Base-by-base conservation (phyloP, 2,888 invertebrate species). In the Sesia apiformis region DNA sequence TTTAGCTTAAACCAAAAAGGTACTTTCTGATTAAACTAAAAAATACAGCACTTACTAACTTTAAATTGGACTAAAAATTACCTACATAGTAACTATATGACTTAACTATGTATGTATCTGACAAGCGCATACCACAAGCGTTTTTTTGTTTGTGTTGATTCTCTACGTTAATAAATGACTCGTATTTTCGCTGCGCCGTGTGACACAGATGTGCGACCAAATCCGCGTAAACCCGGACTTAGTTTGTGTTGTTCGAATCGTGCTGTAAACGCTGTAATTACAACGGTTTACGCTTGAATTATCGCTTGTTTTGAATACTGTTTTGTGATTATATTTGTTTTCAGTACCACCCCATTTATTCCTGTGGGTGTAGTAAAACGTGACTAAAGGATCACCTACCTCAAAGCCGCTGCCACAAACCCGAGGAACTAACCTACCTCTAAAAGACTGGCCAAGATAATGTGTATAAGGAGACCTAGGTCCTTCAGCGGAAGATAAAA, bases 151-250 rank as follows among this genome's bases (percentile, higher is more conserved):
- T 46, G 46, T 46, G 8, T 46, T 6, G 8, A 46, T 46, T 46
- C 23, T 46, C 46, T 8, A 46, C 8, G 8, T 4, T 46, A 23
- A 23, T 23, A 8, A 46, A 46, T 46, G n/a, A n/a, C 46, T 23
- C 23, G 46, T n/a, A 46, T 46, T 46, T n/a, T 3, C 4, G 56
- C 55, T 53, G 56, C 52, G 49, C 43, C 49, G 58, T 53, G 59
- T 64, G 67, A 63, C 77, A 64, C 81, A 81, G 77, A 77, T 80
- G 80, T 70, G 72, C 64, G 65, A 67, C 70, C 64, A 78, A 82
- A 84, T 78, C 84, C 80, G 72, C 71, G 71, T 85, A 81, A 85
- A 73, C 81, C 74, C 66, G 63, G 80, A 78, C 81, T 85, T 82
- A 85, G 82, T 41, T 42, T 39, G 46, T 54, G 56, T 54, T 54